Conservation (phyloP, 2,113 vertebrate genomes). For the Pseudorasbora parva region DNA sequence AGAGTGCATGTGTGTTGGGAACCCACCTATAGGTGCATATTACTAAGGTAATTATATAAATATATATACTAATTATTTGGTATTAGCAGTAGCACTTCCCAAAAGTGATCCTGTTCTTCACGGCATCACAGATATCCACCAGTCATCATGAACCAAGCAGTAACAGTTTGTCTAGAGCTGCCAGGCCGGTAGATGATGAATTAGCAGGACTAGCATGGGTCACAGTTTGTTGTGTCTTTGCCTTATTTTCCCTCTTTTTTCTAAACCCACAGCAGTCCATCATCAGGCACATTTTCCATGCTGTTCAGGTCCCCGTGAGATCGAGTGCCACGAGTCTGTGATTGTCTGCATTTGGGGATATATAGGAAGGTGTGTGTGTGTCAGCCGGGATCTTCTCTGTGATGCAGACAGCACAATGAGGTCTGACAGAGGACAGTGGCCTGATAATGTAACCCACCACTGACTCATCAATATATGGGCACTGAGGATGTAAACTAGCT, state of each 20-base stretch:
- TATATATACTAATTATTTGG: neutral
- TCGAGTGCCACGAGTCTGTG: conserved; percentile 21
- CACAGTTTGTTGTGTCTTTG: conserved; percentile 19
- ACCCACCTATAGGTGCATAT: too few relatives aligned
- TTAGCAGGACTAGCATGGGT: conserved; percentile 6
- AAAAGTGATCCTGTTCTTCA: neutral
- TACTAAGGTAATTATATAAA: too few relatives aligned
- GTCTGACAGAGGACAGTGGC: conserved; percentile 55
- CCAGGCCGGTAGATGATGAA: conserved; percentile 21
- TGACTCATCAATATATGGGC: conserved; percentile 31
- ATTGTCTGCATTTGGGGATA: conserved; percentile 54
- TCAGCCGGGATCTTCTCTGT: conserved; percentile 43
- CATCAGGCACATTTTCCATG: conserved; percentile 10
- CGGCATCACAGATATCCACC: neutral
- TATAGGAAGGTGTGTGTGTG: conserved; percentile 59
- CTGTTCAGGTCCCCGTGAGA: neutral
- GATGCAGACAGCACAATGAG: conserved; percentile 50
- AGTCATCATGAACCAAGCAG: neutral
- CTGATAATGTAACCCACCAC: conserved; percentile 16
- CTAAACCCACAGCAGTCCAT: conserved; percentile 29
- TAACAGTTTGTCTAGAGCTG: neutral
- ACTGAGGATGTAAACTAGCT: neutral
- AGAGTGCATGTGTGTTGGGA: too few relatives aligned
- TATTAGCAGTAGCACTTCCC: neutral
- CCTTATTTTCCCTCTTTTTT: conserved; percentile 23